Conservation (phyloP, 2,113 vertebrate genomes). For the Bettongia penicillata region DNA sequence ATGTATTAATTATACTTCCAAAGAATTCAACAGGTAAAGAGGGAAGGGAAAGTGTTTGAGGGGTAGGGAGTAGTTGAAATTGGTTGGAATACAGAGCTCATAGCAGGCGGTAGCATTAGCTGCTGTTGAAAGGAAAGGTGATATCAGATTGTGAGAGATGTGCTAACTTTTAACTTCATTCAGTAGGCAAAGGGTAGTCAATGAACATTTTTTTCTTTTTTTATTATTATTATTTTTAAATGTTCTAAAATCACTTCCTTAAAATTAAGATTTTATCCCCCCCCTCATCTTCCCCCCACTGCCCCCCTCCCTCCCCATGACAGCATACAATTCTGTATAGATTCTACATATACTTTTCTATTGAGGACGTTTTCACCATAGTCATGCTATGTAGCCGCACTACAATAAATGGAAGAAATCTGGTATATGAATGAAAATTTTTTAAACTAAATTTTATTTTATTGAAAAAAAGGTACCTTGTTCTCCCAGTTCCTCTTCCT, state of each 20-base stretch:
- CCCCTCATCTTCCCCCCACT: no score
- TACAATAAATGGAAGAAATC: no score
- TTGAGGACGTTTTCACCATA: no score
- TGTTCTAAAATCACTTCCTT: no score
- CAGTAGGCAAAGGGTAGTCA: background rate
- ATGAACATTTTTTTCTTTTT: background rate
- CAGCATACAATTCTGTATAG: no score
- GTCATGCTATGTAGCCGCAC: no score
- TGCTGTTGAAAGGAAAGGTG: background rate
- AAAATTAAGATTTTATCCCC: no score
- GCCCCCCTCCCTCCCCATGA: no score
- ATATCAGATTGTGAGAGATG: background rate
- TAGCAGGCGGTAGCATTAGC: background rate
- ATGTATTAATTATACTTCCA: background rate
- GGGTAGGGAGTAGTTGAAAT: background rate
- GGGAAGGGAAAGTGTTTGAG: background rate
- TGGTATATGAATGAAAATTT: no score
- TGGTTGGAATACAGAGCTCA: background rate
- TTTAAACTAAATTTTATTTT: background rate
- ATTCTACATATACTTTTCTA: no score
- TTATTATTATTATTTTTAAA: no score
- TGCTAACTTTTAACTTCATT: background rate
- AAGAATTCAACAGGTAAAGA: background rate
- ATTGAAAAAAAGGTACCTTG: background rate
- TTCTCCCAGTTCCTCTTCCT: background rate